Percentiles rank a stretch among this genome's conserved stretches.
Conservation (phyloP, 37 sponge, comb jelly and placozoan species). For the Theonella swinhoei region DNA sequence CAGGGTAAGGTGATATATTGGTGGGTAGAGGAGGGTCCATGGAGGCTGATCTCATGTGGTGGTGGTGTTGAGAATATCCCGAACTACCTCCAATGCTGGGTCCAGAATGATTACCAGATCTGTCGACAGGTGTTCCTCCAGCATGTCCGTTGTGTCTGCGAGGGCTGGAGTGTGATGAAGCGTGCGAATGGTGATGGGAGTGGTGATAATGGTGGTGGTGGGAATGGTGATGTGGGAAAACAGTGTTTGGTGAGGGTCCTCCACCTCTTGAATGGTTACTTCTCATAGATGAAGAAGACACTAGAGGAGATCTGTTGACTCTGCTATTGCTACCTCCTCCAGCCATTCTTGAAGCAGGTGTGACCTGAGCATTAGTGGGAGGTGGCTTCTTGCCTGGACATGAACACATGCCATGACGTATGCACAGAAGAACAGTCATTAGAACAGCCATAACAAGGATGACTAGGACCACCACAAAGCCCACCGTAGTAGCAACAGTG, state of each 20-base stretch:
- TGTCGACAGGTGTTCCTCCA: not conserved
- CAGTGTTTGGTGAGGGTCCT: not conserved
- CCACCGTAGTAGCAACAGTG: constrained; percentile 5
- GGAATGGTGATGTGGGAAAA: not conserved
- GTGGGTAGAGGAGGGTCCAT: not conserved
- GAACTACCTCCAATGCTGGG: not conserved
- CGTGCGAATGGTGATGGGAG: not conserved
- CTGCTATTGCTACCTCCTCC: not conserved
- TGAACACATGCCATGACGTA: constrained; percentile 11
- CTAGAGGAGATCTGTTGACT: not conserved
- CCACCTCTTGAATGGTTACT: not conserved
- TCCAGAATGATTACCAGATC: not conserved
- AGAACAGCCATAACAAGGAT: not conserved
- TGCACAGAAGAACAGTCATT: constrained; percentile 1
- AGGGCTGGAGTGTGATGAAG: constrained; percentile 3
- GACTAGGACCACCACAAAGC: constrained; percentile 27
- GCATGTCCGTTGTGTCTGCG: not conserved
- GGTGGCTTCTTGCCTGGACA: not conserved
- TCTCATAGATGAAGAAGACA: not conserved
- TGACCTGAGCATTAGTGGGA: not conserved
- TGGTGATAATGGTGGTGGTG: not conserved
- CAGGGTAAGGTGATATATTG: not conserved
- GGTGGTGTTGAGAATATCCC: not conserved
- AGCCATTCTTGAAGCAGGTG: not conserved
- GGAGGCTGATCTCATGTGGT: not conserved